These are phyloP conservation scores for Allolobophora icterica DNA, from an alignment of 2,888 invertebrate genomes.

Conservation along the genomic window DNA sequence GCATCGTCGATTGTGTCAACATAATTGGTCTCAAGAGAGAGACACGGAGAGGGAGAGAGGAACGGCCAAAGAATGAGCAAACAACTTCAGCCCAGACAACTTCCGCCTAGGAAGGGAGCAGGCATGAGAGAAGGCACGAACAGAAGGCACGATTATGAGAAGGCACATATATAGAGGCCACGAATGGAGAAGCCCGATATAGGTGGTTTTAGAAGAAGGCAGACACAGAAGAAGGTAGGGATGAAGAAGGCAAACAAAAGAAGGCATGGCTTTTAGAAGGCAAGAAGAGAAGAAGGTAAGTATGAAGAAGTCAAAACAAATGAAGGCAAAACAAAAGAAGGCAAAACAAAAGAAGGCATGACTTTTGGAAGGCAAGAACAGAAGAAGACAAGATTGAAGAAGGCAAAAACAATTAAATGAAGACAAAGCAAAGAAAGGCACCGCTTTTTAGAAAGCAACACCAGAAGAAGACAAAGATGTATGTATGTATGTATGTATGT, in stretches of 20 bases:
- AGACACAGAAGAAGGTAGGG: neutral
- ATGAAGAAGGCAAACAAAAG: too few species aligned
- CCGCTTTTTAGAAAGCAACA: too few species aligned
- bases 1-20: slow-evolving; percentile 17
- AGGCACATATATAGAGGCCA: neutral
- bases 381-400: too few species aligned
- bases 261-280: too few species aligned
- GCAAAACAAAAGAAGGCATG: too few species aligned
- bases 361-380: too few species aligned
- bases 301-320: too few species aligned
- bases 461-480: too few species aligned
- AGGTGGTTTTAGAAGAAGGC: neutral
- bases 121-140: slow-evolving; percentile 18
- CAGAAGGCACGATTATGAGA: neutral
- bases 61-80: slow-evolving; percentile 29
- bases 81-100: neutral
- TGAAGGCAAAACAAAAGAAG: too few species aligned
- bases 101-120: neutral
- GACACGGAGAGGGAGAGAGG: neutral
- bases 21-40: neutral
- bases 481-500: too few species aligned
- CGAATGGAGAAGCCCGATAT: neutral
- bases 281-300: too few species aligned
- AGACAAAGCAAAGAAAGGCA: too few species aligned
- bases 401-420: neutral